These are phyloP conservation scores for Drosophila miranda DNA, from an alignment of 1,140 invertebrate species.

Conservation along the genomic window DNA sequence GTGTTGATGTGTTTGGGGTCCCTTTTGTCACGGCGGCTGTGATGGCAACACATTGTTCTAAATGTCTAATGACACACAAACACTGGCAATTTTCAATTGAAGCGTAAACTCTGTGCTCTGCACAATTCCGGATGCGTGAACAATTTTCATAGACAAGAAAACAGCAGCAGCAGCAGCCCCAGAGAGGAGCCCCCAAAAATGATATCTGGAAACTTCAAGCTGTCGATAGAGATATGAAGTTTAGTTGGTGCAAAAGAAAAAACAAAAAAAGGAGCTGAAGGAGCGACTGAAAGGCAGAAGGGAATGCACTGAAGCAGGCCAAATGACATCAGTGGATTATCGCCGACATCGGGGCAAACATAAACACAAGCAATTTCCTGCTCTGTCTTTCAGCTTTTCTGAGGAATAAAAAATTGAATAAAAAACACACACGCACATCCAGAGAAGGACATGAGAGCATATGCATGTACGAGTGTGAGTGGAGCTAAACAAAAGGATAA, in stretches of 20 bases:
- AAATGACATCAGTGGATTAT: constrained; percentile 81
- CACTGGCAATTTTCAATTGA: constrained; percentile 71
- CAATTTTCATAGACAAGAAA: constrained; percentile 59
- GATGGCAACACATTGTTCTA: constrained; percentile 77
- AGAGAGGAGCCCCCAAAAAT: constrained; percentile 7
- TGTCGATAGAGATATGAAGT: constrained; percentile 74
- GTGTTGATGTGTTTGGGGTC: background rate
- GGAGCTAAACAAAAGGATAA: constrained; percentile 72
- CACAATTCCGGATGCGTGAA: constrained; percentile 67
- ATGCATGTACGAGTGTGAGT: constrained; percentile 43
- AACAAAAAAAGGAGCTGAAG: constrained; percentile 7
- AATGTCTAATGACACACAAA: constrained; percentile 65
- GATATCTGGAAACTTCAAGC: constrained; percentile 55
- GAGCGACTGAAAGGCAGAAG: constrained; percentile 7
- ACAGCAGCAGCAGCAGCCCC: constrained; percentile 2
- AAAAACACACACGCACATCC: constrained; percentile 31
- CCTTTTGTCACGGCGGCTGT: constrained; percentile 31
- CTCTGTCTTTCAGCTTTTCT: constrained; percentile 33
- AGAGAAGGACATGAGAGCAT: constrained; percentile 29
- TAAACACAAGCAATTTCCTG: constrained; percentile 69
- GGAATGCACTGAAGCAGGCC: constrained; percentile 63
- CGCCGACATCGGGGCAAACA: constrained; percentile 67
- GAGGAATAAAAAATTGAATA: constrained; percentile 73
- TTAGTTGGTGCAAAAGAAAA: constrained; percentile 25
- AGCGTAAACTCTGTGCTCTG: constrained; percentile 70